phyloP scores from a whole-genome alignment of 2,113 vertebrate genomes.

The Poeciliopsis turrubarensis region DNA sequence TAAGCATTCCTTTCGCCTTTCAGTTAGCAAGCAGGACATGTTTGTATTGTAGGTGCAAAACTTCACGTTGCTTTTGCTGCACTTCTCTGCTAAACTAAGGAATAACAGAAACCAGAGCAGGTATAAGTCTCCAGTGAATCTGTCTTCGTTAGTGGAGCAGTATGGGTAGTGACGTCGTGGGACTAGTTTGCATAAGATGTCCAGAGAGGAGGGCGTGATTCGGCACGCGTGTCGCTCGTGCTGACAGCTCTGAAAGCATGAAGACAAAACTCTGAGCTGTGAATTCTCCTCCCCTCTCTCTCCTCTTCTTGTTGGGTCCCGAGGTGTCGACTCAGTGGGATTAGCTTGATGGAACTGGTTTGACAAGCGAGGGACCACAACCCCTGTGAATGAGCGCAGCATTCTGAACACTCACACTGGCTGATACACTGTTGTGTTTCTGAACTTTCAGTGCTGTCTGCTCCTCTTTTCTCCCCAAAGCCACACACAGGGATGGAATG shows the following conservation, averaged over 20 bases:
- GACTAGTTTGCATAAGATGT: slow-evolving; percentile 53
- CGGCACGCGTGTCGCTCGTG: not conserved
- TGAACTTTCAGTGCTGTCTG: slow-evolving; percentile 13
- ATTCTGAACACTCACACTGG: slow-evolving; percentile 31
- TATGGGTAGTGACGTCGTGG: not conserved
- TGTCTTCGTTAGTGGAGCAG: not conserved
- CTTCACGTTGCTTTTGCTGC: not conserved
- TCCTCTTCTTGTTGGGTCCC: slow-evolving; percentile 39
- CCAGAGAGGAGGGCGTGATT: slow-evolving; percentile 23
- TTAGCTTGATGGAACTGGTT: slow-evolving; percentile 67
- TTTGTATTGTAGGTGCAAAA: not conserved
- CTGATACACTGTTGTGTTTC: slow-evolving; percentile 20
- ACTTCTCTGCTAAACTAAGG: not conserved
- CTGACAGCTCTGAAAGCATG: slow-evolving; percentile 54
- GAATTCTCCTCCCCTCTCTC: slow-evolving; percentile 28
- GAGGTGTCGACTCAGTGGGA: slow-evolving; percentile 51
- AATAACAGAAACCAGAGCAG: not conserved
- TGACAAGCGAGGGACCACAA: slow-evolving; percentile 64
- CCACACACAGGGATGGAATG: slow-evolving; percentile 7
- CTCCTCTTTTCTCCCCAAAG: slow-evolving; percentile 13
- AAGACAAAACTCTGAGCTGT: slow-evolving; percentile 41
- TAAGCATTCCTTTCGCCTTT: too few species aligned
- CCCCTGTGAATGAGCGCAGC: slow-evolving; percentile 53
- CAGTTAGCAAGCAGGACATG: not conserved
- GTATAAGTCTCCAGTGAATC: too few species aligned